These are phyloP conservation scores for Chamaetylas fuelleborni DNA, from an alignment of 2,113 vertebrate genomes.

Conservation along the genomic window DNA sequence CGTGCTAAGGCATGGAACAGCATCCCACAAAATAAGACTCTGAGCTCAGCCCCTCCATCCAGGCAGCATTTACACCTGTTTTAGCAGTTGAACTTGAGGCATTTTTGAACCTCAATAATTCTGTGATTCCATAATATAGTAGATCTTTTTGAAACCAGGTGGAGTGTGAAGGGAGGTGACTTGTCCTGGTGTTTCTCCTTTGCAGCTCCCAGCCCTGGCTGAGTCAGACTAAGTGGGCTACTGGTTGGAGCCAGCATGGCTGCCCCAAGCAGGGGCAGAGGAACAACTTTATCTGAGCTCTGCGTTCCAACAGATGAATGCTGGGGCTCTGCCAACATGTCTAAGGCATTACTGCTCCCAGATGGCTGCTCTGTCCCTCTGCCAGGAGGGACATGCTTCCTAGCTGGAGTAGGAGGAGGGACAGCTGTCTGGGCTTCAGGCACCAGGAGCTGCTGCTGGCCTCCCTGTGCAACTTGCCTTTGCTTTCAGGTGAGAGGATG, in stretches of 20 bases:
- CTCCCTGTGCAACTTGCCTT: neutral
- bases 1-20: fast-evolving
- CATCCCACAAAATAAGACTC: neutral
- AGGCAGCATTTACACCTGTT: neutral
- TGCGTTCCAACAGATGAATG: neutral
- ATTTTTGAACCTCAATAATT: neutral
- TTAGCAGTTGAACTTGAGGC: neutral
- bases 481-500: neutral
- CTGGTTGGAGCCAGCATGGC: neutral
- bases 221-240: neutral
- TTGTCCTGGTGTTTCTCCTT: neutral
- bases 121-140: fast-evolving
- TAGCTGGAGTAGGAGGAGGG: neutral
- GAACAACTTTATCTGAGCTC: neutral
- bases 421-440: neutral
- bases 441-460: neutral
- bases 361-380: neutral
- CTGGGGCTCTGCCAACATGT: neutral
- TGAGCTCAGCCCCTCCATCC: neutral
- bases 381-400: neutral
- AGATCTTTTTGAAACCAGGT: neutral
- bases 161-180: fast-evolving
- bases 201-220: too few species aligned
- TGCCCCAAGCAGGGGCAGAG: neutral
- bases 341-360: neutral